Evolutionary conservation across 2,888 invertebrate genomes (phyloP).

Genomic region (Nycteola revayana): DNA sequence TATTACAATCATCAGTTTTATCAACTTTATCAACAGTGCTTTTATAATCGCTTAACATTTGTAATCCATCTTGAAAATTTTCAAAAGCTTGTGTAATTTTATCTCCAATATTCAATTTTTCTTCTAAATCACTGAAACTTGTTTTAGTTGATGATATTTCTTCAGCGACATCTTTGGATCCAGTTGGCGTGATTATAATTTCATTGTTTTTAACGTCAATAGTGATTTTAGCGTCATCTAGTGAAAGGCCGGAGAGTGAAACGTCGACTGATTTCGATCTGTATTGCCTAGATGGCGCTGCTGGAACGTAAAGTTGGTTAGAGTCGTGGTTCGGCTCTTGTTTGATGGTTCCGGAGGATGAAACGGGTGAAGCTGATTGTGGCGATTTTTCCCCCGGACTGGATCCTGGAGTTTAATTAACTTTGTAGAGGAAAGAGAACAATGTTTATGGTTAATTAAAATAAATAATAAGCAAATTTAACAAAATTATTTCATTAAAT

Average conservation of each 20-base stretch:
- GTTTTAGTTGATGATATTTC: slow-evolving; percentile 35
- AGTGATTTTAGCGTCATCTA: slow-evolving; percentile 68
- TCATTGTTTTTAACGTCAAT: slow-evolving; percentile 69
- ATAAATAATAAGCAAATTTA: background rate
- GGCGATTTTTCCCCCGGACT: slow-evolving; percentile 72
- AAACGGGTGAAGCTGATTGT: slow-evolving; percentile 65
- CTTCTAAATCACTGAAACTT: slow-evolving; percentile 54
- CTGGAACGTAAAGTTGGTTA: slow-evolving; percentile 63
- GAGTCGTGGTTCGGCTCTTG: slow-evolving; percentile 49
- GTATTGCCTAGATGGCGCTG: slow-evolving; percentile 64
- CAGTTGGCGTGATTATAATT: slow-evolving; percentile 69
- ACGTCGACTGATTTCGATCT: slow-evolving; percentile 82
- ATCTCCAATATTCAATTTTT: slow-evolving; percentile 62
- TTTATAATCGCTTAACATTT: slow-evolving; percentile 52
- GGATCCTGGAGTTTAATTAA: slow-evolving; percentile 61
- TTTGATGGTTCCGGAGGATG: slow-evolving; percentile 54
- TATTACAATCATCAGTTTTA: slow-evolving; percentile 42
- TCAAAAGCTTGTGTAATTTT: slow-evolving; percentile 61
- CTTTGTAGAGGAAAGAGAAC: slow-evolving; percentile 38
- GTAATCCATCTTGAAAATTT: slow-evolving; percentile 66
- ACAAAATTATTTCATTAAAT: background rate
- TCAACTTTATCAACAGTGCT: slow-evolving; percentile 40
- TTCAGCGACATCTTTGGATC: slow-evolving; percentile 47
- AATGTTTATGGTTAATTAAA: background rate
- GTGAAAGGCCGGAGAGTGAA: slow-evolving; percentile 56